phyloP scores from a whole-genome alignment of 2,113 vertebrate species.

The Pterocles burchelli region DNA sequence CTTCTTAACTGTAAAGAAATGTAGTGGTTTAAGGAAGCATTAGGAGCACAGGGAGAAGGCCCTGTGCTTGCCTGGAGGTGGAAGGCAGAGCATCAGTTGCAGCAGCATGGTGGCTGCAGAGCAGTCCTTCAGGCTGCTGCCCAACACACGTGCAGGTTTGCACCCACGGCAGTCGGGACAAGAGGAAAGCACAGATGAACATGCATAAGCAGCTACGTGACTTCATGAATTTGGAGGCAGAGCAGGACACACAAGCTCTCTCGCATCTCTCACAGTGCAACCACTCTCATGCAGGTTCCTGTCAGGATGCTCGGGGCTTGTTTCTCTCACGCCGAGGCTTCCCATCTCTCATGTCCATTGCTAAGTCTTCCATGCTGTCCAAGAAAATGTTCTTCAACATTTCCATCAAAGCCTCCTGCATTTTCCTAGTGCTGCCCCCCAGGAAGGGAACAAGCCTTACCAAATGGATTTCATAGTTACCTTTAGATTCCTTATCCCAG shows the following conservation, averaged over 20 bases:
- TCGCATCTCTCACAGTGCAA: neutral
- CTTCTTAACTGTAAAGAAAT: neutral
- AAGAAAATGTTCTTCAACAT: neutral
- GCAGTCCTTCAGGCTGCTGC: neutral
- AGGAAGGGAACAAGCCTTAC: neutral
- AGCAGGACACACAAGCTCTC: accelerated
- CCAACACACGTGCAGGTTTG: neutral
- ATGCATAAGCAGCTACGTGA: neutral
- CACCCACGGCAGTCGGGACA: neutral
- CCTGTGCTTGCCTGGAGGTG: neutral
- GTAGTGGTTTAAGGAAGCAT: neutral
- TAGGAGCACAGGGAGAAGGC: neutral
- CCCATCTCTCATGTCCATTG: neutral
- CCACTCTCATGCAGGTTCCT: neutral
- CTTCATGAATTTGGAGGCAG: neutral
- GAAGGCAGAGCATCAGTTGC: neutral
- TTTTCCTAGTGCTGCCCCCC: neutral
- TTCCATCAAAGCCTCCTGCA: neutral
- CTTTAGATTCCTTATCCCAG: neutral
- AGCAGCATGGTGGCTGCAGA: neutral
- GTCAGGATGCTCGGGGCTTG: neutral
- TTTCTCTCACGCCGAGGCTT: neutral
- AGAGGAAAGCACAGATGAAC: neutral
- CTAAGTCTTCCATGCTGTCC: neutral
- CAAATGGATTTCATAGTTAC: neutral